A percentile compares a stretch with the other conserved stretches of the same genome.
Conservation (phyloP, 2,888 invertebrate species). For the Xestia sexstrigata region DNA sequence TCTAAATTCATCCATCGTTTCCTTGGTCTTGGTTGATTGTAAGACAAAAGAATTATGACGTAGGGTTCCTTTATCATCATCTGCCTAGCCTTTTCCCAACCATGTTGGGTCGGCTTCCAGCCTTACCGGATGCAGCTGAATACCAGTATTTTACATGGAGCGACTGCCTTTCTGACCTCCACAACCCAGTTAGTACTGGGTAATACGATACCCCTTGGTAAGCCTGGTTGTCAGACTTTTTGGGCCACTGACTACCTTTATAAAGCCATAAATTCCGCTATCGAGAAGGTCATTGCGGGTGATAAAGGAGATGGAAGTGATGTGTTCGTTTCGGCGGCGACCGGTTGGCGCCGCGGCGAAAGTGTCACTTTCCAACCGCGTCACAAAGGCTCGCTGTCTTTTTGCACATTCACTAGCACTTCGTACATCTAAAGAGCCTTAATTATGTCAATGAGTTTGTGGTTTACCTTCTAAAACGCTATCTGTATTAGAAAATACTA, state of each 20-base stretch:
- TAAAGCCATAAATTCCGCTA: background rate
- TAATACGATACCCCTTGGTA: too few species aligned
- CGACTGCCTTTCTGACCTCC: too few species aligned
- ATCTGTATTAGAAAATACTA: background rate
- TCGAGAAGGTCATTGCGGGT: conserved; percentile 4
- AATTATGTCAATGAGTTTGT: conserved; percentile 59
- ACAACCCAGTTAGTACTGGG: too few species aligned
- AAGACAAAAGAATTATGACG: background rate
- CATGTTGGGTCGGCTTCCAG: too few species aligned
- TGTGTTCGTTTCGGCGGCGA: conserved; percentile 59
- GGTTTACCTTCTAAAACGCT: conserved; percentile 4
- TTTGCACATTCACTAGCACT: conserved; percentile 73
- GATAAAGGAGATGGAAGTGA: conserved; percentile 44
- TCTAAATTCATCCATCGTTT: too few species aligned
- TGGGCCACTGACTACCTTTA: too few species aligned
- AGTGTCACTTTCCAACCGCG: conserved; percentile 81
- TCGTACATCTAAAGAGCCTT: conserved; percentile 58
- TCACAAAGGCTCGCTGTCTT: conserved; percentile 71
- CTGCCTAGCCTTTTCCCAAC: too few species aligned
- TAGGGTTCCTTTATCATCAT: background rate
- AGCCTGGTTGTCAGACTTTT: too few species aligned
- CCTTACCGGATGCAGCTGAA: too few species aligned
- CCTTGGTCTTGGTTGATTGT: too few species aligned
- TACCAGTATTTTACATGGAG: too few species aligned
- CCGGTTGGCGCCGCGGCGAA: conserved; percentile 71